These are phyloP conservation scores for Ranitomeya variabilis DNA, from an alignment of 2,113 vertebrate species.

Conservation along the genomic window DNA sequence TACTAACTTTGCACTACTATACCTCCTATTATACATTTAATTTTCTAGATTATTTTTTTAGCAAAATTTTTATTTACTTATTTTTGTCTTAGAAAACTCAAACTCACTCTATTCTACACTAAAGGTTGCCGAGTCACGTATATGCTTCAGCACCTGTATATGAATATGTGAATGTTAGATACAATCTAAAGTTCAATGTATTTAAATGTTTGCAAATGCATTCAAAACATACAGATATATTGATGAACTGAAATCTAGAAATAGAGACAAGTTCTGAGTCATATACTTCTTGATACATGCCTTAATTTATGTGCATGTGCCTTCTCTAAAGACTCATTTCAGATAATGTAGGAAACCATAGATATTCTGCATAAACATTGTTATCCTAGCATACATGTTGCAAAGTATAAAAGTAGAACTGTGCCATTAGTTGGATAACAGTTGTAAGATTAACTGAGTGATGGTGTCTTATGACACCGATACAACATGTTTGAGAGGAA, in stretches of 20 bases:
- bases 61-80: neutral
- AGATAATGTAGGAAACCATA: neutral
- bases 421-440: slow-evolving; percentile 44
- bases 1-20: neutral
- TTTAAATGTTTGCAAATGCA: slow-evolving; percentile 42
- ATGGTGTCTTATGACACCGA: slow-evolving; percentile 44
- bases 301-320: neutral
- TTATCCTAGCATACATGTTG: neutral
- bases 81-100: neutral
- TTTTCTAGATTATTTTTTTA: neutral
- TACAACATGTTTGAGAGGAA: slow-evolving; percentile 48
- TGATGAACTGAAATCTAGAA: neutral
- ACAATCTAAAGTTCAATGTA: slow-evolving; percentile 14
- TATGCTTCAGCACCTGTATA: slow-evolving; percentile 16
- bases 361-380: neutral
- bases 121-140: neutral
- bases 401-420: slow-evolving; percentile 10
- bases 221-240: slow-evolving; percentile 31
- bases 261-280: neutral
- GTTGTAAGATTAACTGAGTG: slow-evolving; percentile 26
- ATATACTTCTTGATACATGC: neutral
- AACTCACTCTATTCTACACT: neutral
- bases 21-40: neutral
- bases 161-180: slow-evolving; percentile 14
- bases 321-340: neutral